Base-by-base conservation (phyloP, 2,888 invertebrate species). In the Theristus sp. region DNA sequence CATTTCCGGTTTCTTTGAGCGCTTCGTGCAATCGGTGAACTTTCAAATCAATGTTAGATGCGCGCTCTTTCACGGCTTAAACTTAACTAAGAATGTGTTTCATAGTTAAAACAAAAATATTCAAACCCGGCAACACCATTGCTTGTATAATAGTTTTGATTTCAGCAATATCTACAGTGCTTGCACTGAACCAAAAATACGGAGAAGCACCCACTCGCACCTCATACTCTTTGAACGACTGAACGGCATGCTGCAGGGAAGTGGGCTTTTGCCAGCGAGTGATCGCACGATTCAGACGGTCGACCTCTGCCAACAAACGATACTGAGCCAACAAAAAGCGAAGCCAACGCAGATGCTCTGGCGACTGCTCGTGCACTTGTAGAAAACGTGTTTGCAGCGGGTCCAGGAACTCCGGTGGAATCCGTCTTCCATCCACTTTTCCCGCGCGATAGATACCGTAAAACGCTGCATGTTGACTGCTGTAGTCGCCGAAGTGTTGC, bases 401-500 rank as follows among this genome's bases (percentile, higher is more conserved):
- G 27, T 67, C 67, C n/a, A 66, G 63, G 61, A 70, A 65, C 60
- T 68, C 68, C 0, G 66, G 63, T 20, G 65, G 63, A 25, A 67
- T 66, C 25, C 61, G 62, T 29, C 65, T 65, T 26, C 68, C 66
- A 31, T 67, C 67, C 30, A 65, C 60, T 29, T 49, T 17, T 1
- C 56, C 60, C 22, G 46, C 22, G 25, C 60, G 56, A 25, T 60
- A 60, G 47, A 60, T 46, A 1, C 1, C 2, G 30, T 65, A 64
- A 49, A 68, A 62, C 53, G 64, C 60, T 2, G 62, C 62, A 38
- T 60, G 62, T 27, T 62, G 63, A 26, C 59, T 52, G 20, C 59
- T 60, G 26, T 65, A 46, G 20, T 67, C 67, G 56, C 61, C 60
- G 59, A 67, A 63, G 62, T 67, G 67, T 27, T 63, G 66, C 64